phyloP scores from a whole-genome alignment of 53 echinoderm and acorn worm species.

The Astropecten irregularis region DNA sequence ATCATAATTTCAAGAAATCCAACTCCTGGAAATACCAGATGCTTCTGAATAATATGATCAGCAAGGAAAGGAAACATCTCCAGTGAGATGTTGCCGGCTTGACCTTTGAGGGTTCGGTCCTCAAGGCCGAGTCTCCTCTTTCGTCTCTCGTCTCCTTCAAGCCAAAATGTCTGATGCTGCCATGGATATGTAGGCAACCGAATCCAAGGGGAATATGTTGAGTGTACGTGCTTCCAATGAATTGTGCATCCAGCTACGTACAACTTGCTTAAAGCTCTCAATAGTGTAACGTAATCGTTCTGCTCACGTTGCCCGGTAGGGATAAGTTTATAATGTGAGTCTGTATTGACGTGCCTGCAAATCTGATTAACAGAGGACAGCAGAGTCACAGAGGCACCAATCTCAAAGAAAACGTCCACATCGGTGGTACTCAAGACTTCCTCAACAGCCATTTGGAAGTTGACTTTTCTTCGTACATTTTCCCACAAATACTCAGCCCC shows the following conservation, averaged over 20 bases:
- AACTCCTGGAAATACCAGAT: slow-evolving; percentile 72
- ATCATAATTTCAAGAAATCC: slow-evolving; percentile 75
- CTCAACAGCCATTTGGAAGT: slow-evolving; percentile 78
- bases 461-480: slow-evolving; percentile 83
- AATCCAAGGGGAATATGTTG: slow-evolving; percentile 59
- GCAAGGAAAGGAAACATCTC: slow-evolving; percentile 76
- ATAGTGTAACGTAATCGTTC: slow-evolving; percentile 65
- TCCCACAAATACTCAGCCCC: slow-evolving; percentile 84
- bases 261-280: slow-evolving; percentile 66
- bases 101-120: slow-evolving; percentile 81
- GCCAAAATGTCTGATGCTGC: slow-evolving; percentile 81
- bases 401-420: slow-evolving; percentile 79
- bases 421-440: slow-evolving; percentile 60
- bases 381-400: slow-evolving; percentile 80
- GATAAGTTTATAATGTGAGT: slow-evolving; percentile 56
- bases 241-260: slow-evolving; percentile 69
- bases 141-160: slow-evolving; percentile 75
- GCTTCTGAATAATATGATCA: slow-evolving; percentile 65
- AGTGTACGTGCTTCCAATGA: slow-evolving; percentile 74
- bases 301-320: slow-evolving; percentile 73
- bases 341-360: slow-evolving; percentile 47
- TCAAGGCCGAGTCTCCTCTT: slow-evolving; percentile 78
- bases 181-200: slow-evolving; percentile 84
- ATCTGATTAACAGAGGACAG: slow-evolving; percentile 79
- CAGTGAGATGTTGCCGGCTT: slow-evolving; percentile 71